phyloP scores from a whole-genome alignment of 92 coral and sea anemone genomes.

The Siderastrea siderea region DNA sequence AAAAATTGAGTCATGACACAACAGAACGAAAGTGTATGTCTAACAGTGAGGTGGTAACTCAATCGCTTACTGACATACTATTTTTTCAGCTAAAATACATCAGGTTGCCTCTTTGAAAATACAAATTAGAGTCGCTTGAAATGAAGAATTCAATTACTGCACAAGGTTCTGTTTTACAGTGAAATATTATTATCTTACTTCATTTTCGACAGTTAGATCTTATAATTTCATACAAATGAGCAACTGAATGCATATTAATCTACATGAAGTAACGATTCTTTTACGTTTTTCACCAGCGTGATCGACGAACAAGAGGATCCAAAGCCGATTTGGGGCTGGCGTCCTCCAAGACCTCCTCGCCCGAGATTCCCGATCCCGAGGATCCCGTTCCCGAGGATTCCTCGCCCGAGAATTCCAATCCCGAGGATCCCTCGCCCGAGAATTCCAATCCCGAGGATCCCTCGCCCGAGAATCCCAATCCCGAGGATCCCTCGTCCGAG shows the following conservation, averaged over 20 bases:
- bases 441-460: neutral
- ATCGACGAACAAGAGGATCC: neutral
- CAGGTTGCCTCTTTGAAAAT: no score
- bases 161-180: no score
- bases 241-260: neutral
- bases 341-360: neutral
- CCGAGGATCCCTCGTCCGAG: neutral
- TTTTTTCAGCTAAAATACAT: no score
- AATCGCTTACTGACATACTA: no score
- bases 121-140: no score
- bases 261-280: neutral
- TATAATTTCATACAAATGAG: neutral
- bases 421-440: constrained; percentile 18
- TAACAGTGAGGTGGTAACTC: no score
- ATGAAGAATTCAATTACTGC: no score
- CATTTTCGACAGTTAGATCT: neutral
- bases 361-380: neutral
- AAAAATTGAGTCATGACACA: no score
- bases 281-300: neutral
- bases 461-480: neutral
- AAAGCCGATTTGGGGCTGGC: neutral
- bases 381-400: neutral
- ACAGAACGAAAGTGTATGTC: no score
- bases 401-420: neutral
- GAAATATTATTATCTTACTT: no score